These are phyloP conservation scores for Zaprionus capensis DNA, from an alignment of 1,140 invertebrate genomes.

Conservation along the genomic window DNA sequence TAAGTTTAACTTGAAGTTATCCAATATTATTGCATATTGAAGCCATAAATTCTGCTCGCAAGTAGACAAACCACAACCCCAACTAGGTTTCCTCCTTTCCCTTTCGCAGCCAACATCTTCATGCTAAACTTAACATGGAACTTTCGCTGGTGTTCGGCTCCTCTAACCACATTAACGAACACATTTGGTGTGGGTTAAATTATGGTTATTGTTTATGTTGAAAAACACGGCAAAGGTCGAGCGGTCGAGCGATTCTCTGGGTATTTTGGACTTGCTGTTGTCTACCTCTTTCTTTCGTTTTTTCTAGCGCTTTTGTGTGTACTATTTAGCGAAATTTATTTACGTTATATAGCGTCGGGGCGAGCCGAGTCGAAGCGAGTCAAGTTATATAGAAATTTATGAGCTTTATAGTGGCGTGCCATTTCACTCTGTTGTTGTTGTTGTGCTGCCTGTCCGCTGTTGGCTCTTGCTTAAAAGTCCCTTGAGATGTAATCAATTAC, in stretches of 20 bases:
- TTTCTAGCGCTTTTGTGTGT: constrained; percentile 22
- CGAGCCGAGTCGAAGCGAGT: constrained; percentile 44
- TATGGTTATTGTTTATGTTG: constrained; percentile 82
- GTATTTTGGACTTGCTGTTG: constrained; percentile 35
- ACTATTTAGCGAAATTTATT: constrained; percentile 70
- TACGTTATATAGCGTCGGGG: constrained; percentile 70
- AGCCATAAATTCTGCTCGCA: constrained; percentile 39
- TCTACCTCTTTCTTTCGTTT: constrained; percentile 31
- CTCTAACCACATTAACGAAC: constrained; percentile 68
- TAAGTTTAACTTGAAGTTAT: background rate
- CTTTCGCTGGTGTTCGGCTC: constrained; percentile 14
- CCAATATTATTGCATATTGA: constrained; percentile 33
- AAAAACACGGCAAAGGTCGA: constrained; percentile 68
- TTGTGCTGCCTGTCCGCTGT: constrained; percentile 17
- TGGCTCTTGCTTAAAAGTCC: constrained; percentile 82
- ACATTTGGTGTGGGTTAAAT: constrained; percentile 61
- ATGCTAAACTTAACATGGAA: constrained; percentile 46
- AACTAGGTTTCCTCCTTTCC: background rate
- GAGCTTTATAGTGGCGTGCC: constrained; percentile 79
- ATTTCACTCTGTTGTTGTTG: constrained; percentile 53
- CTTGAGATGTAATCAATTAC: constrained; percentile 84
- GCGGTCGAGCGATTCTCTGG: constrained; percentile 48
- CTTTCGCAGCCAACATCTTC: constrained; percentile 10
- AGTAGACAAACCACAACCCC: constrained; percentile 20
- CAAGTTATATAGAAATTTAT: constrained; percentile 82